These are phyloP conservation scores for Odontocolon sp. DNA, from an alignment of 2,888 invertebrate genomes.

Conservation along the genomic window DNA sequence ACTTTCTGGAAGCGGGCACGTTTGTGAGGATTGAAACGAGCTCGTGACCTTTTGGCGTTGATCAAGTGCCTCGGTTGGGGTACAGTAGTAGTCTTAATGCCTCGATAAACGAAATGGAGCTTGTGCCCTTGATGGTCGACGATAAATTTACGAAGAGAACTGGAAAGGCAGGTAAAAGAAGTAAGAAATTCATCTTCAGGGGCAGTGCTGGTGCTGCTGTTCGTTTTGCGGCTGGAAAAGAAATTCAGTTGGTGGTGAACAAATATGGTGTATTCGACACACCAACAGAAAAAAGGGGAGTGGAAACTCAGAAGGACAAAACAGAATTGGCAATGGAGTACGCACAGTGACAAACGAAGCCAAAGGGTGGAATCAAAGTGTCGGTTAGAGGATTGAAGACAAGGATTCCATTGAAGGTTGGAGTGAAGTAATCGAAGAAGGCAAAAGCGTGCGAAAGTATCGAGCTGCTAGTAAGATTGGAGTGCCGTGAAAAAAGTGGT, in stretches of 20 bases:
- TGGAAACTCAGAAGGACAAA: neutral
- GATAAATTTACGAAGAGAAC: constrained; percentile 27
- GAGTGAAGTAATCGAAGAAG: neutral
- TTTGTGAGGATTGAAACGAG: constrained; percentile 39
- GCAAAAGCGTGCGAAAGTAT: neutral
- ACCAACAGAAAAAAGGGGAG: constrained; percentile 3
- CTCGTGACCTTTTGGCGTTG: constrained; percentile 55
- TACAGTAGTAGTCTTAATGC: constrained; percentile 33
- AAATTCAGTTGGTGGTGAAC: constrained; percentile 26
- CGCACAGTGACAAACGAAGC: neutral
- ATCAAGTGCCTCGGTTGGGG: constrained; percentile 42
- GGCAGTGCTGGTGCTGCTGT: neutral
- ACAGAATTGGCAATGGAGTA: constrained; percentile 4
- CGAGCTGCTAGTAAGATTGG: neutral
- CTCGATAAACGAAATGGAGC: constrained; percentile 45
- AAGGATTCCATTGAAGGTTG: too few species aligned
- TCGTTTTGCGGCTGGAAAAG: neutral
- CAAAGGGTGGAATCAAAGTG: neutral
- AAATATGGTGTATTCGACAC: constrained; percentile 24
- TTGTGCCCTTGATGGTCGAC: constrained; percentile 28
- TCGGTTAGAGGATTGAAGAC: neutral
- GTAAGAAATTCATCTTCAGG: constrained; percentile 21
- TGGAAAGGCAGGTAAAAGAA: constrained; percentile 39
- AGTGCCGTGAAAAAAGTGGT: neutral
- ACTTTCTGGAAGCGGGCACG: neutral